Base-by-base conservation (phyloP, 2,888 invertebrate species). In the Ornithoptera alexandrae region DNA sequence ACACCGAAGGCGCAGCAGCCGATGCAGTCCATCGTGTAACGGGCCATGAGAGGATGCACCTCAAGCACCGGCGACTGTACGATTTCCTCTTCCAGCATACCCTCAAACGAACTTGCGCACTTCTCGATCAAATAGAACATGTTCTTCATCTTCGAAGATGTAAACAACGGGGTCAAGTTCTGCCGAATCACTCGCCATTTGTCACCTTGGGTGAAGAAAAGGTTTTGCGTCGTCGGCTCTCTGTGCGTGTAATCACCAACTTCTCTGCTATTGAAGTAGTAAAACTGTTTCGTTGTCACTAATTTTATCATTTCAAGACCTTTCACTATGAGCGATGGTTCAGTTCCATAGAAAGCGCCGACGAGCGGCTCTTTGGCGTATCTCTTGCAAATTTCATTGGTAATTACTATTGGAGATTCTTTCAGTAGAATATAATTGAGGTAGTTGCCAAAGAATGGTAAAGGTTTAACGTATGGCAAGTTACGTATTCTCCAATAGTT, bases 51-150 rank as follows among this genome's bases (percentile, higher is more conserved):
- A 1, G 63, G 56, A 17, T 79, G 81, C 1, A 75, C 75, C 56
- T 89, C 85, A 0, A 84, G 58, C 0, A 73, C 74, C 0, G 77
- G 73, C 0, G 72, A 72, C 4, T 42, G 60, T 18, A 72, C 70
- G 8, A 64, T 70, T 62, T 77, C 74, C 7, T 79, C 72, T 20
- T 81, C 80, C 0, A 89, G 74, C 65, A 85, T 71, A 0, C 72
- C 75, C 58, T 89, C 87, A 3, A 87, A 81, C 0, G 72, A 73
- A 12, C 74, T 65, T 0, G 80, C 69, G 65, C 84, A 84, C 10
- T 81, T 79, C 63, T 81, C 78, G 8, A 89, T 82, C 15, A 89
- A 72, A 70, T 83, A 75, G 64, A 89, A 90, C 90, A 90, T 90
- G 20, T 80, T 86, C 71, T 83, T 89, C 81, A 89, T 86, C 73